Evolutionary conservation across 2,888 invertebrate genomes (phyloP), one percentile per base, ranked within the genome.

Genomic region (Vanessa cardui): DNA sequence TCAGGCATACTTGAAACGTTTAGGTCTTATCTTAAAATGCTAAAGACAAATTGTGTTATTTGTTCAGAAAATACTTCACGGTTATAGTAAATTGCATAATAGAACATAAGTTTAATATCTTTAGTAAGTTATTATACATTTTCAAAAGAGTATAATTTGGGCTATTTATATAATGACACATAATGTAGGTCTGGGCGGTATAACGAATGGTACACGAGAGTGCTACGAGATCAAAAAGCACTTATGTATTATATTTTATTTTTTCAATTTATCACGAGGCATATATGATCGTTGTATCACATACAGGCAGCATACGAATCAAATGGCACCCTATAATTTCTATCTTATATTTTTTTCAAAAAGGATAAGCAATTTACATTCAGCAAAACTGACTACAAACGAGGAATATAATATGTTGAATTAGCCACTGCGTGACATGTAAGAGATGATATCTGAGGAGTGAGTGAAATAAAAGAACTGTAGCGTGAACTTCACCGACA

Each of bases 111-210:
- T 49, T 20, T 49, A 81, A 86, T 85, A 86, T 86, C 83, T 82
- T 78, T 76, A 72, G 77, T 80, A 81, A 85, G 84, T 84, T 88
- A 26, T 26, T 26, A 26, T 26, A 86, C 85, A 85, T 87, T 86
- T 86, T 81, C 80, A 58, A 69, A 79, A 78, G 85, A 85, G 83
- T 1, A 50, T 15, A 89, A 89, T 89, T 89, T 88, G 86, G 89
- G 85, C 88, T 87, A 90, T 91, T 90, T 85, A 81, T 83, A 85
- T 90, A 91, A 91, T 91, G 88, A 89, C 81, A 86, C 86, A 83
- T 90, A 91, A 92, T 91, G 86, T 85, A 83, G 83, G 87, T 74
- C 82, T 80, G 80, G 79, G 84, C 82, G 83, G 85, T 84, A 82
- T 77, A 76, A 80, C 80, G 81, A 83, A 81, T 75, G 76, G 18